A percentile compares a stretch with the other conserved stretches of the same genome.
These are phyloP conservation scores for Trachymyrmex septentrionalis DNA, from an alignment of 1,140 invertebrate species.

Conservation along the genomic window DNA sequence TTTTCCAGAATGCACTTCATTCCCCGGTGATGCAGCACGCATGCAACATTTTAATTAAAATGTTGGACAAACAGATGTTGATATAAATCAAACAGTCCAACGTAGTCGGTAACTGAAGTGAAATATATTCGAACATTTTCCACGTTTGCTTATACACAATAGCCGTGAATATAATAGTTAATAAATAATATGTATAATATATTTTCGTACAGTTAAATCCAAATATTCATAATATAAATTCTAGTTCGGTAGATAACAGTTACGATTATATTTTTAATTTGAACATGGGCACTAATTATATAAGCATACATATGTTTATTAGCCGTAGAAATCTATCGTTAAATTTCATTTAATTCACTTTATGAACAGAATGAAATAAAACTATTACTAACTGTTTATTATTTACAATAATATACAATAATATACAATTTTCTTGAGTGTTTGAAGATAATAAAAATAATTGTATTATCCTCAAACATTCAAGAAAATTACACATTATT, in stretches of 20 bases:
- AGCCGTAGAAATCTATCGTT: not conserved
- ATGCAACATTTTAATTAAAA: conserved; percentile 61
- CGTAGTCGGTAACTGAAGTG: conserved; percentile 19
- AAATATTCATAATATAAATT: not conserved
- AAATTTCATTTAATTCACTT: not conserved
- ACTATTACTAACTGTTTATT: not conserved
- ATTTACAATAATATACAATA: not conserved
- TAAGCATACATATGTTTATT: not conserved
- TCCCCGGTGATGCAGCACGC: conserved; percentile 20
- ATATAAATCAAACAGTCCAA: conserved; percentile 46
- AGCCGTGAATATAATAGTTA: conserved; percentile 16
- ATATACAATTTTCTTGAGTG: conserved; percentile 7
- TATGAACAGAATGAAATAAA: not conserved
- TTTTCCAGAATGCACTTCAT: conserved; percentile 43
- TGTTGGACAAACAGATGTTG: conserved; percentile 37
- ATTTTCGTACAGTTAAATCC: not conserved
- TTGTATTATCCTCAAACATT: too few relatives aligned
- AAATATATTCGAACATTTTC: conserved; percentile 49
- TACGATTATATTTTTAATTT: conserved; percentile 10
- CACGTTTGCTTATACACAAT: conserved; percentile 14
- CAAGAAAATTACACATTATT: not conserved
- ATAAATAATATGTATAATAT: conserved; percentile 26
- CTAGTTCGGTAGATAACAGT: not conserved
- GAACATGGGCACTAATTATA: not conserved
- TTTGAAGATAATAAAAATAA: not conserved